Evolutionary conservation across 2,888 invertebrate genomes (phyloP), one percentile per base, ranked within the genome.

Genomic region (Patella pellucida): DNA sequence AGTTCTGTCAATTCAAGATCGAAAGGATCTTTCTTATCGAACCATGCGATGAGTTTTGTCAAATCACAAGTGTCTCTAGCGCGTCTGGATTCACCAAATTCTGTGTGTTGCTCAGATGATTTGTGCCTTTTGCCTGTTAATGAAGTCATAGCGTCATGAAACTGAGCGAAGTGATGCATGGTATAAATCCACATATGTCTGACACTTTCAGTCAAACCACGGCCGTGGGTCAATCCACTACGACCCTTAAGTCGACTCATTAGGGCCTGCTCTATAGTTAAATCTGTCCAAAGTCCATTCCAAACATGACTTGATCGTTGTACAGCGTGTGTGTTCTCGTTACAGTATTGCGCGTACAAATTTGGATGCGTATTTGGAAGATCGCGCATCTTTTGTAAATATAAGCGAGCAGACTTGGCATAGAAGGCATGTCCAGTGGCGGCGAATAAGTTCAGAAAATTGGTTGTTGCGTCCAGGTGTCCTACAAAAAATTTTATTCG

Each of bases 101-200:
- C n/a, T n/a, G n/a, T n/a, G n/a, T n/a, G n/a, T n/a, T n/a, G n/a
- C n/a, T n/a, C n/a, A 19, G n/a, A 19, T 62, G 62, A 19, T 19
- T 62, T 62, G 62, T 62, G 62, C 19, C 19, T 62, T n/a, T 19
- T 19, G 62, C 19, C 19, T 11, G 5, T 62, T 12, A 62, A 19
- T 9, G 62, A 62, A 19, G 62, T 62, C 62, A 62, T 62, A 19
- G 62, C 62, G 19, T 62, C 62, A 62, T 62, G 62, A 62, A 62
- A n/a, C 19, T n/a, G n/a, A 9, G 19, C 62, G n/a, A n/a, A n/a
- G n/a, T n/a, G n/a, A n/a, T n/a, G n/a, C n/a, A n/a, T n/a, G n/a
- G n/a, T 62, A 62, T 62, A 62, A 62, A 62, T 19, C n/a, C 62
- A 62, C 62, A 19, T n/a, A 62, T 19, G 62, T 9, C 19, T n/a